Conservation (phyloP, 2,113 vertebrate genomes). For the human region GRCh38 chr16:47783001-47783500, state of each 20-base stretch:
- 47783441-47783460: neutral
- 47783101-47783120: neutral
- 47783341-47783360: neutral
- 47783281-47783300: neutral
- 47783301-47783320: neutral
- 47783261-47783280: neutral
- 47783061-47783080: neutral
- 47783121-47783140: neutral
- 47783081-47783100: neutral
- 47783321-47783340: rapidly evolving
- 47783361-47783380: neutral
- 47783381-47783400: neutral
- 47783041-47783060: neutral
- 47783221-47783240: neutral
- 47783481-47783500: neutral
- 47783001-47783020: neutral
- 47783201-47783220: neutral
- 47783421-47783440: neutral
- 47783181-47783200: constrained; percentile 1
- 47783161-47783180: neutral
- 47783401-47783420: neutral
- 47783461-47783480: neutral
- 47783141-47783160: neutral
- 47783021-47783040: neutral
- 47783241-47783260: neutral